Evolutionary conservation across 2,113 vertebrate genomes (phyloP).

Genomic region (Mormyrus iriodes): DNA sequence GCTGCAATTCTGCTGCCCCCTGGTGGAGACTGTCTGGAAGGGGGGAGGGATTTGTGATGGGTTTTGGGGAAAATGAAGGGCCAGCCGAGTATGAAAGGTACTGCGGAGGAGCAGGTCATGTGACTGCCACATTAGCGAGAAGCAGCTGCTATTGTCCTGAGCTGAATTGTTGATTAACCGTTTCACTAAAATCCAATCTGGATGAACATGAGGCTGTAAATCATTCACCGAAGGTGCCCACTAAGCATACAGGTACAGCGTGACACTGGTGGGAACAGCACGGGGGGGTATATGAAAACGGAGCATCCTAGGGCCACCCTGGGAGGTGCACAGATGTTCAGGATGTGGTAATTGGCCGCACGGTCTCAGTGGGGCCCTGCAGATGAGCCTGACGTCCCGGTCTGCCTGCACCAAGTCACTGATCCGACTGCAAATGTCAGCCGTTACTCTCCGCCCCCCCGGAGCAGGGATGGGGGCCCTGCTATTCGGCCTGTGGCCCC

Average conservation of each 20-base stretch:
- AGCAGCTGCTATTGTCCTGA: background rate
- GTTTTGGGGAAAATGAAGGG: background rate
- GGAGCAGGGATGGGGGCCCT: background rate
- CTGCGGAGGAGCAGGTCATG: background rate
- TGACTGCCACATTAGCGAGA: background rate
- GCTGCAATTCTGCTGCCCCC: background rate
- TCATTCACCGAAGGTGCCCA: background rate
- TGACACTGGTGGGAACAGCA: background rate
- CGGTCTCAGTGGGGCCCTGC: constrained; percentile 45
- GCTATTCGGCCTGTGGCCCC: background rate
- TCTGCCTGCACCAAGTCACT: background rate
- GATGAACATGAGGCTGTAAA: background rate
- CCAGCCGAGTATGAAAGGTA: background rate
- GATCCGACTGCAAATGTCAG: constrained; percentile 2
- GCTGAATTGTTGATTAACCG: background rate
- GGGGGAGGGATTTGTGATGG: background rate
- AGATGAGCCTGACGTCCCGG: constrained; percentile 46
- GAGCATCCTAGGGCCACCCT: constrained; percentile 26
- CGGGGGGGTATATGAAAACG: background rate
- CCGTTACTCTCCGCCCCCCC: background rate
- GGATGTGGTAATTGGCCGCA: constrained; percentile 55
- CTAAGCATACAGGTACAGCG: background rate
- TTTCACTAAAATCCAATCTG: constrained; percentile 2
- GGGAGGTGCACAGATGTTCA: constrained; percentile 57
- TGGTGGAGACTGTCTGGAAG: background rate